Conservation (phyloP, 2,113 vertebrate species). For the Serilophus lunatus region DNA sequence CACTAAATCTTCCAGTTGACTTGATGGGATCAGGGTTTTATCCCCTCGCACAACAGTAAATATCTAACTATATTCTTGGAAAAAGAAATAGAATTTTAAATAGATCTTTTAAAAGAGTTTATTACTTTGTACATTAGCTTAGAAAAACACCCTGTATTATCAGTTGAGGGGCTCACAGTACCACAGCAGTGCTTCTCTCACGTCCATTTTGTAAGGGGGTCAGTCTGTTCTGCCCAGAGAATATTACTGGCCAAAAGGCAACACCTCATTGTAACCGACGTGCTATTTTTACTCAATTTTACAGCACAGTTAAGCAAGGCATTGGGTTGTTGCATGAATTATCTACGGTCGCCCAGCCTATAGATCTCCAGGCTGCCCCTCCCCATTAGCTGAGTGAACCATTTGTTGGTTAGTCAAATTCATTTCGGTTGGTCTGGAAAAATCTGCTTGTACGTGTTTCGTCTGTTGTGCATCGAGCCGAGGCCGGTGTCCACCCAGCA, state of each 20-base stretch:
- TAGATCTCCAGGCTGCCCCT: neutral
- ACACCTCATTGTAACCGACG: neutral
- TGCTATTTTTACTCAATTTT: neutral
- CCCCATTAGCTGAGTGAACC: neutral
- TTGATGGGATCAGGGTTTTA: neutral
- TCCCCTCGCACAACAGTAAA: neutral
- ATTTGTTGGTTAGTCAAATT: conserved; percentile 46
- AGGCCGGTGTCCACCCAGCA: conserved; percentile 64
- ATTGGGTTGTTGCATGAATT: neutral
- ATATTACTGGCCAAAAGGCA: neutral
- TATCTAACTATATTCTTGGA: neutral
- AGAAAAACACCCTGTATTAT: neutral
- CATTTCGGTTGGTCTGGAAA: conserved; percentile 23
- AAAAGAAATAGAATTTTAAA: neutral
- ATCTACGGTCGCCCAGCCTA: neutral
- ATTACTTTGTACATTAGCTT: neutral
- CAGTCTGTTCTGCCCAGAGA: neutral
- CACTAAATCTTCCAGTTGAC: neutral
- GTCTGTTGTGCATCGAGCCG: conserved; percentile 42
- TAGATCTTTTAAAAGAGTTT: neutral
- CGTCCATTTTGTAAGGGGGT: neutral
- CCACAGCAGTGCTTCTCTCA: neutral
- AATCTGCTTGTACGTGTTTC: conserved; percentile 27
- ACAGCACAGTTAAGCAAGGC: neutral
- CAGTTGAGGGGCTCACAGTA: neutral